A percentile compares a stretch with the other conserved stretches of the same genome.
Conservation (phyloP, 2,797 vertebrate species). For the Octomys mimax region DNA sequence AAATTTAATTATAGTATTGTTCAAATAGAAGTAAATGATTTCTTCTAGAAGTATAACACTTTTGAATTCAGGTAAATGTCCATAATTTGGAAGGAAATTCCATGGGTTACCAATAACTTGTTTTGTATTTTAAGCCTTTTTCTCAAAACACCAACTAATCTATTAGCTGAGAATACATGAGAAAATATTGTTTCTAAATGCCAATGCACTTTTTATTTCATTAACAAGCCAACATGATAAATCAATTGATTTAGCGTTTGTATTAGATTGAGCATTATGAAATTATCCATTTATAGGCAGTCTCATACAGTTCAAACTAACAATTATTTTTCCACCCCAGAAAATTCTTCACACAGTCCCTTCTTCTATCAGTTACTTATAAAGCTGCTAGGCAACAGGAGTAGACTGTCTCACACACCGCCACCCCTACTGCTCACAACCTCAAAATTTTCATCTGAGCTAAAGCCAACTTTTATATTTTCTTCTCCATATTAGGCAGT, state of each 20-base stretch:
- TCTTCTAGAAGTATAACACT: constrained; percentile 10
- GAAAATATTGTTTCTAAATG: constrained; percentile 52
- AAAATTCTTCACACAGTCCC: not conserved
- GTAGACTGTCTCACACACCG: not conserved
- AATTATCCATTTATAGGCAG: not conserved
- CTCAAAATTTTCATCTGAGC: not conserved
- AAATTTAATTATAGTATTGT: constrained; percentile 51
- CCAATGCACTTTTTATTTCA: not conserved
- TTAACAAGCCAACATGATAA: not conserved
- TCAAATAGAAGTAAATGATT: constrained; percentile 44
- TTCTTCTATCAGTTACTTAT: not conserved
- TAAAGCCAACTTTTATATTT: not conserved
- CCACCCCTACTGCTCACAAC: not conserved
- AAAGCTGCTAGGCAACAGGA: not conserved
- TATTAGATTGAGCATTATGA: constrained; percentile 1
- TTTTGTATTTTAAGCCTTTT: constrained; percentile 29
- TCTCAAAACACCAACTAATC: constrained; percentile 20
- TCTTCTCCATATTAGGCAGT: constrained; percentile 65
- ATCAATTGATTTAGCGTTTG: not conserved
- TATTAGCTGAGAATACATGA: constrained; percentile 28
- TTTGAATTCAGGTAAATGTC: not conserved
- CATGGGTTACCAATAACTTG: constrained; percentile 39
- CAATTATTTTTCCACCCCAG: not conserved
- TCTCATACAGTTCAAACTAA: not conserved
- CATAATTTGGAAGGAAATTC: constrained; percentile 34